Evolutionary conservation across 2,888 invertebrate species (phyloP).

Genomic region (Sphaerophoria taeniata): DNA sequence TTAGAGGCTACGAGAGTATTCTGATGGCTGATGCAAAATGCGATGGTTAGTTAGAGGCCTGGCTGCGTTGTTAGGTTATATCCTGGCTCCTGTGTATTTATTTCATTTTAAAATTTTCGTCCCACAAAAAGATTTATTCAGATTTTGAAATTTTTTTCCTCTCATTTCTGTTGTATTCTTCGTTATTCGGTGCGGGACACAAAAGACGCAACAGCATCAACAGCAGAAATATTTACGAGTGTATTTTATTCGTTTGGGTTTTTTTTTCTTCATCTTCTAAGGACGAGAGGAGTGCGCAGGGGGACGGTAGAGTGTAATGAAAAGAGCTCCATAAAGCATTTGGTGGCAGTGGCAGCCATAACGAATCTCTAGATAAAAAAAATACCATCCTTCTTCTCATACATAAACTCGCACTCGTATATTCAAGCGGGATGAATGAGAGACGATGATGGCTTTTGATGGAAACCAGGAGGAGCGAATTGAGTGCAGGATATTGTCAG

Average conservation of each 20-base stretch:
- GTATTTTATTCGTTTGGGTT: constrained; percentile 18
- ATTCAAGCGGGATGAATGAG: constrained; percentile 48
- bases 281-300: not conserved
- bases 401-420: not conserved
- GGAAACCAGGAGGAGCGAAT: constrained; percentile 56
- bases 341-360: constrained; percentile 43
- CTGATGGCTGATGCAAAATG: not conserved
- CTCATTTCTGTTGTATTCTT: constrained; percentile 15
- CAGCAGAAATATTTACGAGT: constrained; percentile 50
- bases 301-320: constrained; percentile 54
- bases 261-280: constrained; percentile 28
- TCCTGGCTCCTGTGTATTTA: constrained; percentile 56
- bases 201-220: constrained; percentile 73
- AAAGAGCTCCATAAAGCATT: constrained; percentile 56
- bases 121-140: constrained; percentile 68
- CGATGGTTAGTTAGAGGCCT: constrained; percentile 29
- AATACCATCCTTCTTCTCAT: constrained; percentile 1
- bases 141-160: constrained; percentile 45
- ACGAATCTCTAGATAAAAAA: constrained; percentile 12
- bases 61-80: constrained; percentile 7
- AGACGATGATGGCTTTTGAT: constrained; percentile 69
- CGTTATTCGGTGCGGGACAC: constrained; percentile 45
- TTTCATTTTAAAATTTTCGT: constrained; percentile 62
- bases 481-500: constrained; percentile 71
- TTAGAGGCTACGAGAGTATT: constrained; percentile 15